A percentile compares a stretch with the other conserved stretches of the same genome.
These are phyloP conservation scores for Trichomalopsis sarcophagae DNA, from an alignment of 1,140 invertebrate species.

Conservation along the genomic window DNA sequence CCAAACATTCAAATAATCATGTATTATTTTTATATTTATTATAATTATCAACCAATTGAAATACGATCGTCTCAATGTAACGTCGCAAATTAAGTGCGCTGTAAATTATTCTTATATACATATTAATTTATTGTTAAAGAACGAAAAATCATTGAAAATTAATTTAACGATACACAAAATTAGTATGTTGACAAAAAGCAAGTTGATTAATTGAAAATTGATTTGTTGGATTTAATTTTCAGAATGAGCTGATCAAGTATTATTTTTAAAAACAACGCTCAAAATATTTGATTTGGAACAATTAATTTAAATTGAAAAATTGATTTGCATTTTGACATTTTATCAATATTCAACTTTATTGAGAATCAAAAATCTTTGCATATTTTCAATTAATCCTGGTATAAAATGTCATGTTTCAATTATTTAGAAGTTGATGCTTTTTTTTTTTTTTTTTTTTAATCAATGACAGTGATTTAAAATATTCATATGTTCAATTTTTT, in stretches of 20 bases:
- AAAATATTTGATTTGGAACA: background rate
- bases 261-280: background rate
- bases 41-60: background rate
- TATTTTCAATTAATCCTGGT: background rate
- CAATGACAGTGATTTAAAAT: background rate
- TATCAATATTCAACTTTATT: no score
- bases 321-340: background rate
- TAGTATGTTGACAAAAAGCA: background rate
- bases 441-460: constrained; percentile 5
- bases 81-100: background rate
- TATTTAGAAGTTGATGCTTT: background rate
- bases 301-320: background rate
- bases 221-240: background rate
- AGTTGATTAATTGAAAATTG: background rate
- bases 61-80: background rate
- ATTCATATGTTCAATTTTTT: background rate
- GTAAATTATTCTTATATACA: background rate
- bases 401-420: background rate
- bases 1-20: background rate
- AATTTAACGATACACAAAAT: background rate
- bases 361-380: background rate
- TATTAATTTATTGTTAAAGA: background rate
- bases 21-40: background rate
- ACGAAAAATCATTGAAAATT: background rate
- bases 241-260: background rate